phyloP scores from a whole-genome alignment of 2,797 vertebrate genomes.

The Cichlasoma orientale region DNA sequence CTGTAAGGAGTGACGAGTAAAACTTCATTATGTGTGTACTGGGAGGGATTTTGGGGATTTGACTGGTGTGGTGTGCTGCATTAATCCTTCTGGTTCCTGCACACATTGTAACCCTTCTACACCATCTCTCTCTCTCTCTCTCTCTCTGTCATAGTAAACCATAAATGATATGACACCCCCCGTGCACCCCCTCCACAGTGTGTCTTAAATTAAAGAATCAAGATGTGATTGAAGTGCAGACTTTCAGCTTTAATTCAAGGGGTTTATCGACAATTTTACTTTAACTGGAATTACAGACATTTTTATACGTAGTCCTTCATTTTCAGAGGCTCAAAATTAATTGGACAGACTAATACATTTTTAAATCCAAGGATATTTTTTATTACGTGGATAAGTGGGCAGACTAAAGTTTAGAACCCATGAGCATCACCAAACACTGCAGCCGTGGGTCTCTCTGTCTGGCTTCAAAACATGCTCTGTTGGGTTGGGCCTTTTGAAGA shows the following conservation, averaged over 20 bases:
- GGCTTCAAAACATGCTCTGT: background rate
- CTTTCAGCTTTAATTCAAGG: background rate
- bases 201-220: background rate
- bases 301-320: background rate
- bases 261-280: too few species aligned
- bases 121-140: background rate
- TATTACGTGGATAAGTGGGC: background rate
- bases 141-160: background rate
- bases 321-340: background rate
- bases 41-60: slow-evolving; percentile 13
- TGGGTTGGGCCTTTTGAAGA: background rate
- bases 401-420: background rate
- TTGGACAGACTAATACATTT: background rate
- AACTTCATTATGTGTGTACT: slow-evolving; percentile 47
- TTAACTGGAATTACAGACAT: background rate
- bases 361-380: background rate
- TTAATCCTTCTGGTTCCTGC: slow-evolving; percentile 35
- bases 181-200: background rate
- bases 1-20: slow-evolving; percentile 28
- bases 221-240: background rate
- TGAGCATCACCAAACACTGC: background rate
- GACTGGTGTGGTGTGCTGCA: slow-evolving; percentile 17
- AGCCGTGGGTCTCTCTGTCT: background rate
- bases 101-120: background rate
- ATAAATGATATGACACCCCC: too few species aligned